These are phyloP conservation scores for Glareola pratincola DNA, from an alignment of 2,113 vertebrate species.

Conservation along the genomic window DNA sequence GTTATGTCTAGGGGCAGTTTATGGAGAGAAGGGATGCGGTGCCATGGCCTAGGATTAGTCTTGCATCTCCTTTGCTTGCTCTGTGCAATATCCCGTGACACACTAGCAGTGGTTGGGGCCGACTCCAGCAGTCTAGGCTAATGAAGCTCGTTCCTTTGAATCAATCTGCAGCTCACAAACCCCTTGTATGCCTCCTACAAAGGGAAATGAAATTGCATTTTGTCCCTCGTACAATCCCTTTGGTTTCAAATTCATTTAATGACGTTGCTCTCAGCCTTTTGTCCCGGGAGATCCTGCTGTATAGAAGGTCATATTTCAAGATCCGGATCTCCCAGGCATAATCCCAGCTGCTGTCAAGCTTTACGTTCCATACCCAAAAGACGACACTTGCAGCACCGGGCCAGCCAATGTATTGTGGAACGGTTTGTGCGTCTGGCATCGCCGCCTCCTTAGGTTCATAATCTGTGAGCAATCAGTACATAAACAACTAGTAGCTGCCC, in stretches of 20 bases:
- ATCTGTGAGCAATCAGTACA: background rate
- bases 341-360: background rate
- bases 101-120: background rate
- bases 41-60: background rate
- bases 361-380: background rate
- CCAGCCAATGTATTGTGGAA: too few relatives aligned
- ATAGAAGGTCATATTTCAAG: background rate
- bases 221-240: background rate
- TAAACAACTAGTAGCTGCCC: background rate
- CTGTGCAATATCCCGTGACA: accelerated
- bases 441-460: background rate
- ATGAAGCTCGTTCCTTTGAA: background rate
- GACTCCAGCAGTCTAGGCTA: background rate
- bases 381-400: background rate
- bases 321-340: background rate
- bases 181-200: background rate
- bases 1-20: background rate
- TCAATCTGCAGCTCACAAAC: background rate
- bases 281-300: background rate
- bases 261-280: background rate
- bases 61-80: background rate
- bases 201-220: background rate
- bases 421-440: background rate
- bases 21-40: background rate
- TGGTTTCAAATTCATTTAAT: background rate